A percentile compares a stretch with the other conserved stretches of the same genome.
Evolutionary conservation across 2,797 vertebrate species (phyloP).

Genomic region (Cercopithecus neglectus): DNA sequence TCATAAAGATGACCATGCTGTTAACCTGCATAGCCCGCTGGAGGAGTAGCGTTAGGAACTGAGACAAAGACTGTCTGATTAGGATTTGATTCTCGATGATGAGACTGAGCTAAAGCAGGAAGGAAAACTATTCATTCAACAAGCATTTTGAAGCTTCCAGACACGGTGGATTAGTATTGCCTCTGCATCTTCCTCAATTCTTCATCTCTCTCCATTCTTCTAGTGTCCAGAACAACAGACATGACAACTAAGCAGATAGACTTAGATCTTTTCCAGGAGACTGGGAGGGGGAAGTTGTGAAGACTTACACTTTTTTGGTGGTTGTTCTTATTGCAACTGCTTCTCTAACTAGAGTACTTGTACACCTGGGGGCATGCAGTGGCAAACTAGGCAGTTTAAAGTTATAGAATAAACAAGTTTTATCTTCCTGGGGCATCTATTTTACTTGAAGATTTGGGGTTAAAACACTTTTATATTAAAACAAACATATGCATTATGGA

Average conservation of each 20-base stretch:
- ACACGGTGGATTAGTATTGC: rapidly evolving
- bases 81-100: neutral
- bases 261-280: neutral
- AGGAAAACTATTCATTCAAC: neutral
- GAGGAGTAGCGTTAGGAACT: neutral
- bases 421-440: neutral
- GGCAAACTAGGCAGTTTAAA: neutral
- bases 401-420: neutral
- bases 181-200: neutral
- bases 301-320: neutral
- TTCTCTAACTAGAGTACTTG: neutral
- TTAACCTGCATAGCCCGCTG: neutral
- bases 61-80: neutral
- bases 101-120: neutral
- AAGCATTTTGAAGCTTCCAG: neutral
- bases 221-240: neutral
- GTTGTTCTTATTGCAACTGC: neutral
- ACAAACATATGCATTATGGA: slow-evolving; percentile 8
- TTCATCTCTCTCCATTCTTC: neutral
- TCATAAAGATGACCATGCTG: neutral
- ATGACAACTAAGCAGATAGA: neutral
- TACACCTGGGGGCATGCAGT: neutral
- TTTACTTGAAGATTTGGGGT: slow-evolving; percentile 29
- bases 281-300: neutral
- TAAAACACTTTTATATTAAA: slow-evolving; percentile 46